Conservation (phyloP, 2,888 invertebrate species). For the Iphiclides podalirius region DNA sequence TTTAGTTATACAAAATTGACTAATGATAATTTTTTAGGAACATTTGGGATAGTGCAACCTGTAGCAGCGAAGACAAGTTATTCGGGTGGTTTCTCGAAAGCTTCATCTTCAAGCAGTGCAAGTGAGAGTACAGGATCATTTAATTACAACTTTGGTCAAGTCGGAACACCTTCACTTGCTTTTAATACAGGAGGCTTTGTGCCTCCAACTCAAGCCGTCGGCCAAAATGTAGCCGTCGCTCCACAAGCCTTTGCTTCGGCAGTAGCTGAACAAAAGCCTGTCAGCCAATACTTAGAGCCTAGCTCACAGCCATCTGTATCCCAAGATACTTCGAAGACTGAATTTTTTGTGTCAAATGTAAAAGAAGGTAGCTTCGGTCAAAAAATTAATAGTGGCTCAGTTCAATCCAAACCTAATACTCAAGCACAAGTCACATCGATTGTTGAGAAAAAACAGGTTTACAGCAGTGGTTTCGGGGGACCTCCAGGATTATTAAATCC, state of each 20-base stretch:
- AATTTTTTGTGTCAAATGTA: not conserved
- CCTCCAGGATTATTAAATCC: slow-evolving; percentile 25
- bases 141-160: slow-evolving; percentile 42
- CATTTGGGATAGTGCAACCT: slow-evolving; percentile 41
- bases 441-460: slow-evolving; percentile 32
- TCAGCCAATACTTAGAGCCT: too few species aligned
- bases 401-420: not conserved
- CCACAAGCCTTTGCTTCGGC: slow-evolving; percentile 7
- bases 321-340: slow-evolving; percentile 8
- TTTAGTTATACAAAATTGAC: too few species aligned
- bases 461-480: slow-evolving; percentile 52
- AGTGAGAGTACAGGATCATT: slow-evolving; percentile 65
- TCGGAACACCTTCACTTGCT: slow-evolving; percentile 7
- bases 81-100: slow-evolving; percentile 69
- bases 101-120: slow-evolving; percentile 64
- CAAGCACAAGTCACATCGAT: not conserved
- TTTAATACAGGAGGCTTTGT: slow-evolving; percentile 11
- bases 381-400: not conserved
- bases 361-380: not conserved
- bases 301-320: not conserved
- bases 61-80: slow-evolving; percentile 47
- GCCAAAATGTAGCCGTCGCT: not conserved
- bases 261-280: slow-evolving; percentile 1
- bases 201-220: slow-evolving; percentile 2
- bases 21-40: too few species aligned